Percentiles rank a stretch among this genome's conserved stretches.
These are phyloP conservation scores for Drosophila arawakana DNA, from an alignment of 1,140 invertebrate genomes.

Conservation along the genomic window DNA sequence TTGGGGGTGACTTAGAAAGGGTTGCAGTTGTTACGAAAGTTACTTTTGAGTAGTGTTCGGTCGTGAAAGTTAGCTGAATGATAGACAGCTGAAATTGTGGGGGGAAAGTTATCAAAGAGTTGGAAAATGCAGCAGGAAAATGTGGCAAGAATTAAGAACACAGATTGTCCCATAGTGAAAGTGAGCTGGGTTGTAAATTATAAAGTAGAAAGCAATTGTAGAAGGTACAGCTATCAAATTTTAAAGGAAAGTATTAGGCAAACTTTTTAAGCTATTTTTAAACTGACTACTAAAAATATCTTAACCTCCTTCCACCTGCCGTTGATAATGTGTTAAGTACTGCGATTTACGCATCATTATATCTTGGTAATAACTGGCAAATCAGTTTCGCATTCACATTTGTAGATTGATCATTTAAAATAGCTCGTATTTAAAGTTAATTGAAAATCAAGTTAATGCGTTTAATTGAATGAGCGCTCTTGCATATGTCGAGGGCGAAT, in stretches of 20 bases:
- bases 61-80: slow-evolving; percentile 39
- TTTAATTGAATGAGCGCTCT: slow-evolving; percentile 73
- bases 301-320: no score
- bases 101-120: neutral
- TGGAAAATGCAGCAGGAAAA: neutral
- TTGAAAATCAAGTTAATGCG: slow-evolving; percentile 82
- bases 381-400: slow-evolving; percentile 10
- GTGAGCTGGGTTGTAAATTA: no score
- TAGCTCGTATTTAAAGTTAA: slow-evolving; percentile 74
- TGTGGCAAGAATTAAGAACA: neutral
- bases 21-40: slow-evolving; percentile 44
- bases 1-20: slow-evolving; percentile 14
- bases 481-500: slow-evolving; percentile 56
- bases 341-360: slow-evolving; percentile 14
- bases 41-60: slow-evolving; percentile 47
- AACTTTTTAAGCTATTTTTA: no score
- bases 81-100: neutral
- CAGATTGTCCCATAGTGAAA: no score
- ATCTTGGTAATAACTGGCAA: slow-evolving; percentile 12
- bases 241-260: no score
- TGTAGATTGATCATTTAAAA: slow-evolving; percentile 55
- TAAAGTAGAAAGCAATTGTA: no score
- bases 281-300: no score
- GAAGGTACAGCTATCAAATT: no score
- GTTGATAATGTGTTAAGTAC: neutral